Evolutionary conservation across 2,888 invertebrate genomes (phyloP).

Genomic region (Hoplodrina ambigua): DNA sequence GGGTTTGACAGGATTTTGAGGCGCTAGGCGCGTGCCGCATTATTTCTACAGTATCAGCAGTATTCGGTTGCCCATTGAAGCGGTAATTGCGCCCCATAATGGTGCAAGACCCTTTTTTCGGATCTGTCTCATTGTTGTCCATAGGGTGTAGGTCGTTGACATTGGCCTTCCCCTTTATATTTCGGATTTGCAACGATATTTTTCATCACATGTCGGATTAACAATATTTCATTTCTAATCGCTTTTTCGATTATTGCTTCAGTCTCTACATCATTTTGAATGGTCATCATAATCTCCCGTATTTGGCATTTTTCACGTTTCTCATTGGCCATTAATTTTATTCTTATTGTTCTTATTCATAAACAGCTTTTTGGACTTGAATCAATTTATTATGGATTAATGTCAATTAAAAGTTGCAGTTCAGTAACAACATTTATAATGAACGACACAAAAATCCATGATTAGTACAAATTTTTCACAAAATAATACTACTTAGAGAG

Average conservation of each 20-base stretch:
- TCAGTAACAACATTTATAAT: not conserved
- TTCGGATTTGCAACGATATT: constrained; percentile 84
- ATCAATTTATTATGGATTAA: constrained; percentile 18
- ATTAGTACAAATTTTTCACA: constrained; percentile 5
- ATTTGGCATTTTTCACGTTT: constrained; percentile 67
- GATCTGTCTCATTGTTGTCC: constrained; percentile 84
- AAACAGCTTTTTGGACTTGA: constrained; percentile 15
- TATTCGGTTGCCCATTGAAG: constrained; percentile 81
- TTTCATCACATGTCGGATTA: constrained; percentile 84
- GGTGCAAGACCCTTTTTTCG: constrained; percentile 85
- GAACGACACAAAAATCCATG: not conserved
- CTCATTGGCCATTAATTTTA: constrained; percentile 50
- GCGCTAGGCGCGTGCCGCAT: constrained; percentile 71
- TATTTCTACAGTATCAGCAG: constrained; percentile 75
- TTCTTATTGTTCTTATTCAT: constrained; percentile 49
- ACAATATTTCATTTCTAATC: constrained; percentile 83
- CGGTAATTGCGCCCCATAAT: constrained; percentile 85
- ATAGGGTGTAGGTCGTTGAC: constrained; percentile 88
- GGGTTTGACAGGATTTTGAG: constrained; percentile 67
- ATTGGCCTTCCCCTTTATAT: constrained; percentile 85
- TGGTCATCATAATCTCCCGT: constrained; percentile 73
- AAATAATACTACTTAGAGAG: not conserved
- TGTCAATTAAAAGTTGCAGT: not conserved
- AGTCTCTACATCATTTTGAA: constrained; percentile 45
- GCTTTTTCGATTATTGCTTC: constrained; percentile 70